Evolutionary conservation across 2,888 invertebrate genomes (phyloP), one percentile per base, ranked within the genome.

Genomic region (Venusia cambrica): DNA sequence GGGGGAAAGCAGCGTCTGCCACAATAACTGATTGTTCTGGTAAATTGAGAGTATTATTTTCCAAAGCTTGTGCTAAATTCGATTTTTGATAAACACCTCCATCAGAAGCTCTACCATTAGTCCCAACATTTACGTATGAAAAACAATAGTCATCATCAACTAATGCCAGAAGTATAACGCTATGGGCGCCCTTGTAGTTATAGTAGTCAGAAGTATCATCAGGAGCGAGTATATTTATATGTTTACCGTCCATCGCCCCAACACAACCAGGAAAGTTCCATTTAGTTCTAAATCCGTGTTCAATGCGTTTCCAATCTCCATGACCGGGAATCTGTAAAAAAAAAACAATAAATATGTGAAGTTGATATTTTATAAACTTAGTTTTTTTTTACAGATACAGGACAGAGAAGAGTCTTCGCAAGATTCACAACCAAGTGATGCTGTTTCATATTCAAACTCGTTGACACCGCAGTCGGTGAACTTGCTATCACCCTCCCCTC

Each of bases 111-210:
- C 46, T 39, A 4, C 48, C 45, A 22, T 48, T 45, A 5, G 28
- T 22, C 17, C 49, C 46, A 28, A 48, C 20, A 26, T 51, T 20
- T 7, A 39, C 13, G 14, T 44, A 48, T 4, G 37, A 25, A 40
- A 48, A 49, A 41, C 44, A 44, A 27, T 48, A 51, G 12, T 52
- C 34, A 18, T 38, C 34, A 39, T 56, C 54, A 11, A 58, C 51
- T 4, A 51, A 30, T 21, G 47, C 55, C 21, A 57, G 24, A 14
- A 59, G 28, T 15, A 46, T 17, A 6, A 33, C 26, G 26, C 33
- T 33, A 7, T 19, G 5, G 15, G 5, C 1, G n/a, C 26, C 26
- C 20, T 33, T 33, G 11, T 33, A 26, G 20, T 20, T 33, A 18
- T 6, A 33, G 15, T 33, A 33, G 13, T 33, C 9, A 10, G 33